phyloP scores from a whole-genome alignment of 2,797 vertebrate species.

The Cyclura pinguis region DNA sequence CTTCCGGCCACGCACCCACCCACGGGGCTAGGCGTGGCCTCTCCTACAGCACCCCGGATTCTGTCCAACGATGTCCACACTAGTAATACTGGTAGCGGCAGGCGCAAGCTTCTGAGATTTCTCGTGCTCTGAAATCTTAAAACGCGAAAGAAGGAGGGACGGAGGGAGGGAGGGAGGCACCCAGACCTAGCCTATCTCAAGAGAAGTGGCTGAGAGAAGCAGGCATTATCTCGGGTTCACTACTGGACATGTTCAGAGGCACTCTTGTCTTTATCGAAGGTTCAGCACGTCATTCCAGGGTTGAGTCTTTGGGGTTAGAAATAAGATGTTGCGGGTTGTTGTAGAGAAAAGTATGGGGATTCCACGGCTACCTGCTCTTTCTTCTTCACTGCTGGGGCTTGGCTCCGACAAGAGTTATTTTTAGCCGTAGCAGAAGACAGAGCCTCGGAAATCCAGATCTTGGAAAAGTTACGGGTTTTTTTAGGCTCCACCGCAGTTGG shows the following conservation, averaged over 20 bases:
- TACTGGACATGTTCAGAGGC: not conserved
- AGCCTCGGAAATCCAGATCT: too few relatives aligned
- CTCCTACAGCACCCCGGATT: too few relatives aligned
- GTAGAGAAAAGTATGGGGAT: not conserved
- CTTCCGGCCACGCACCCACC: too few relatives aligned
- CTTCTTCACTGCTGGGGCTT: not conserved
- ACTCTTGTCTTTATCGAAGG: not conserved
- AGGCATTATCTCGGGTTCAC: not conserved
- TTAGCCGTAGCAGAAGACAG: too few relatives aligned
- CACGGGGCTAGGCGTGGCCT: not conserved
- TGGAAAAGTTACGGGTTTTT: too few relatives aligned
- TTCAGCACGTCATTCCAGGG: too few relatives aligned
- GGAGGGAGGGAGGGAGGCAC: accelerated
- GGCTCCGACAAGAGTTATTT: too few relatives aligned
- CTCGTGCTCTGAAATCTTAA: not conserved
- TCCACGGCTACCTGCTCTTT: not conserved
- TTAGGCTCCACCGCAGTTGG: too few relatives aligned
- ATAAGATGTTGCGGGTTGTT: not conserved
- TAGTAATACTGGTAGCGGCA: too few relatives aligned
- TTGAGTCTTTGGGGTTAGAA: not conserved
- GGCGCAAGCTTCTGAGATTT: not conserved
- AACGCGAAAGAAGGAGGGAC: not conserved
- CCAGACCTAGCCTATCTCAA: too few relatives aligned
- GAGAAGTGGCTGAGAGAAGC: too few relatives aligned
- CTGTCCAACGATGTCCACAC: too few relatives aligned